Evolutionary conservation across 2,888 invertebrate species (phyloP).

Genomic region (Hirtodrosophila histrioides): DNA sequence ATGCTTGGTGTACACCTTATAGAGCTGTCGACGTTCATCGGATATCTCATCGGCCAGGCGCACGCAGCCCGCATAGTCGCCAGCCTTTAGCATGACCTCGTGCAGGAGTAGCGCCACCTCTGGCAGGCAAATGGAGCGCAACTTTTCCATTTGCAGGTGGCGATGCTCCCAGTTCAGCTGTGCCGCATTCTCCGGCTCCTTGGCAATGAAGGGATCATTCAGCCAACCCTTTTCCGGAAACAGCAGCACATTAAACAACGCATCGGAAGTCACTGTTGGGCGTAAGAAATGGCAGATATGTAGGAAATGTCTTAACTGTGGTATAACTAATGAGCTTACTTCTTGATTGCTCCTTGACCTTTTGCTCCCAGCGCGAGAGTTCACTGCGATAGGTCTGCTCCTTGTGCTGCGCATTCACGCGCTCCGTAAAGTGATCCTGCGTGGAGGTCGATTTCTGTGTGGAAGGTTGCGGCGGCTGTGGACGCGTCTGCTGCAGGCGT

Average conservation of each 20-base stretch:
- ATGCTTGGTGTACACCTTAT: conserved; percentile 91
- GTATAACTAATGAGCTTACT: conserved; percentile 81
- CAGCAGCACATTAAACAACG: conserved; percentile 93
- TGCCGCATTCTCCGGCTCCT: conserved; percentile 85
- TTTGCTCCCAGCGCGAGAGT: conserved; percentile 89
- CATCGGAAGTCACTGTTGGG: conserved; percentile 88
- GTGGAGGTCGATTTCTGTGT: conserved; percentile 84
- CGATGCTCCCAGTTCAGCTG: conserved; percentile 86
- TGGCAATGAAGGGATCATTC: conserved; percentile 87
- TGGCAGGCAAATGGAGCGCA: conserved; percentile 93
- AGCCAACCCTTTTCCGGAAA: conserved; percentile 97
- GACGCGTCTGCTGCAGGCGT: conserved; percentile 91
- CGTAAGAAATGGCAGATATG: conserved; percentile 41
- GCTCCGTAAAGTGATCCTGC: conserved; percentile 90
- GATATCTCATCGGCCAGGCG: conserved; percentile 92
- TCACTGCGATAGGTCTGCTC: conserved; percentile 92
- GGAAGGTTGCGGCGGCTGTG: conserved; percentile 88
- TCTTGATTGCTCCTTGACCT: conserved; percentile 89
- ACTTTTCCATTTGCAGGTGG: conserved; percentile 87
- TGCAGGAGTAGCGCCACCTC: conserved; percentile 91
- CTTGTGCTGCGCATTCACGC: conserved; percentile 94
- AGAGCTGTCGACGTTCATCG: conserved; percentile 91
- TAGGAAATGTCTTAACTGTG: too few species aligned
- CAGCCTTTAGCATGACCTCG: conserved; percentile 91
- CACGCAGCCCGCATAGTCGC: conserved; percentile 90